Percentiles rank a stretch among this genome's conserved stretches.
phyloP scores from a whole-genome alignment of 2,113 vertebrate species.

The Phalacrocorax aristotelis region DNA sequence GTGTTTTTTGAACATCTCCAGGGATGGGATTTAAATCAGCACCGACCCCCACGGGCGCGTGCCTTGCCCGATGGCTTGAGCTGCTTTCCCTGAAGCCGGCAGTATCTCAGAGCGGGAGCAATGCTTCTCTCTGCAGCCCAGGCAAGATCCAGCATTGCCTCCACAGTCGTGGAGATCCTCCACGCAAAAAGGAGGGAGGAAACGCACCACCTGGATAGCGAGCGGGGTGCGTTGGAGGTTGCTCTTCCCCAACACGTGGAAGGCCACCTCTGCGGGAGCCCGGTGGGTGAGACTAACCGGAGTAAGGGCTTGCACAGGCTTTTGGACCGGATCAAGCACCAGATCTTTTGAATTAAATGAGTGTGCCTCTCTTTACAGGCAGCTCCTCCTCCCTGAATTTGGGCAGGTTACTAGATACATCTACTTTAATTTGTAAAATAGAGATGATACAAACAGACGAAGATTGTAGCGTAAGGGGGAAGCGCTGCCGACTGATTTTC shows the following conservation, averaged over 20 bases:
- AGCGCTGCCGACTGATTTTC: background rate
- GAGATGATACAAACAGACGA: background rate
- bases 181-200: background rate
- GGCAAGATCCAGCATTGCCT: background rate
- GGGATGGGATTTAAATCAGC: no score
- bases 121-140: background rate
- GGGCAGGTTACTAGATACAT: background rate
- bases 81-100: background rate
- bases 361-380: no score
- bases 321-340: background rate
- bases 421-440: background rate
- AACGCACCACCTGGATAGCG: rapidly evolving
- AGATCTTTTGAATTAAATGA: background rate
- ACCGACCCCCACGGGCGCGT: background rate
- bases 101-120: background rate
- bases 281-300: background rate
- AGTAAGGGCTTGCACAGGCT: background rate
- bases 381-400: background rate
- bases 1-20: no score
- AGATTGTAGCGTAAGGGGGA: rapidly evolving
- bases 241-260: background rate
- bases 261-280: background rate
- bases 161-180: rapidly evolving
- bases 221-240: background rate
- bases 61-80: background rate